Evolutionary conservation across 2,888 invertebrate genomes (phyloP).

Genomic region (Apeira syringaria): DNA sequence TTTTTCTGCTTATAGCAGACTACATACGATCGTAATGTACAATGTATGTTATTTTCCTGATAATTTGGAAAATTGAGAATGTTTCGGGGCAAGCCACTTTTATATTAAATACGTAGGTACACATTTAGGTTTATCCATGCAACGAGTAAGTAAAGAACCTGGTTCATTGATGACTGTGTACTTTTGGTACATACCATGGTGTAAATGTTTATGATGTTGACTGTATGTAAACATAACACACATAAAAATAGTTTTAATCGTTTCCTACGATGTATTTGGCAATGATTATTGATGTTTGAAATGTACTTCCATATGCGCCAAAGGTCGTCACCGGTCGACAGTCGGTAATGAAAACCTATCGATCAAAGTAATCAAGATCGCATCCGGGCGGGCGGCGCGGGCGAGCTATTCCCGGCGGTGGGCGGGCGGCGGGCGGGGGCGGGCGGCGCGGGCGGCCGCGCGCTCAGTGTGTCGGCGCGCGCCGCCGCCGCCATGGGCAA

Average conservation of each 20-base stretch:
- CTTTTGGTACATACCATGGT: no score
- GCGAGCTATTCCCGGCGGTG: conserved; percentile 68
- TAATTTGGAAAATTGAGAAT: no score
- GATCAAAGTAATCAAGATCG: conserved; percentile 68
- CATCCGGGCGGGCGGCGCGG: conserved; percentile 57
- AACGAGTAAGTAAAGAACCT: no score
- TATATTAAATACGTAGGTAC: no score
- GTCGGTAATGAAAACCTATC: conserved; percentile 48
- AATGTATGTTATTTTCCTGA: no score
- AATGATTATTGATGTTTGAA: conserved; percentile 2
- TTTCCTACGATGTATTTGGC: conserved; percentile 10
- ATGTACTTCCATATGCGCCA: conserved; percentile 24
- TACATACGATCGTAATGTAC: no score
- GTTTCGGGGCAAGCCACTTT: no score
- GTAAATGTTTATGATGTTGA: not conserved
- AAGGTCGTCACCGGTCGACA: conserved; percentile 26
- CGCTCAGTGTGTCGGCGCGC: conserved; percentile 77
- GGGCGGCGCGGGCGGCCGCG: conserved; percentile 46
- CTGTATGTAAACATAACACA: not conserved
- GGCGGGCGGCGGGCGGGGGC: conserved; percentile 41
- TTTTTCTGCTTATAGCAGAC: no score
- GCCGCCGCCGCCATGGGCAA: conserved; percentile 82
- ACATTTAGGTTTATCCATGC: no score
- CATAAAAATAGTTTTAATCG: not conserved
- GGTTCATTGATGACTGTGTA: no score